Evolutionary conservation across 2,797 vertebrate genomes (phyloP).

Genomic region (Chaetodon trifasciatus): DNA sequence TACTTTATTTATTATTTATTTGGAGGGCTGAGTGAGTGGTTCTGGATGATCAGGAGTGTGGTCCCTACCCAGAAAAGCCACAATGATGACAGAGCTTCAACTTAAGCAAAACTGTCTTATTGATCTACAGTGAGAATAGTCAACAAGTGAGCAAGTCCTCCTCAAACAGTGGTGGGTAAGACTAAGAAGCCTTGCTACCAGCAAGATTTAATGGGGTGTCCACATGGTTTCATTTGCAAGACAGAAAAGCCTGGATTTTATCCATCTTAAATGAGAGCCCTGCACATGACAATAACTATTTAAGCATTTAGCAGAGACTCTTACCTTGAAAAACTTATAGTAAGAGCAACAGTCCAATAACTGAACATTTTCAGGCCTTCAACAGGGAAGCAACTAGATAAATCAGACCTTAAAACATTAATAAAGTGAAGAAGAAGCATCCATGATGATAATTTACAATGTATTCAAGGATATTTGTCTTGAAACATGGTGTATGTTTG

Average conservation of each 20-base stretch:
- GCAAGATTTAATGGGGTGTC: slow-evolving; percentile 39
- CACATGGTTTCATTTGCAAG: slow-evolving; percentile 33
- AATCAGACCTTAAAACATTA: not conserved
- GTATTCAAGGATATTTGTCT: not conserved
- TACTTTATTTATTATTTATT: not conserved
- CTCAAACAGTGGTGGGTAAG: slow-evolving; percentile 7
- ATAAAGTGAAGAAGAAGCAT: not conserved
- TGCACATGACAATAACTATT: slow-evolving; percentile 9
- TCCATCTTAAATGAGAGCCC: slow-evolving; percentile 5
- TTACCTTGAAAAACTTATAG: not conserved
- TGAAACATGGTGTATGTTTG: not conserved
- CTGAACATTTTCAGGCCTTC: not conserved
- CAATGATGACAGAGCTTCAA: slow-evolving; percentile 42
- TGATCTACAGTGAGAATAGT: slow-evolving; percentile 42
- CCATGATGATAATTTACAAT: not conserved
- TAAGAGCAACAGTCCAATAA: not conserved
- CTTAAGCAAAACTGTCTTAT: slow-evolving; percentile 13
- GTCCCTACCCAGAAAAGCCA: slow-evolving; percentile 32
- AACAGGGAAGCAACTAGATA: not conserved
- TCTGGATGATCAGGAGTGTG: slow-evolving; percentile 41
- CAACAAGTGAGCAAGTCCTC: slow-evolving; percentile 26
- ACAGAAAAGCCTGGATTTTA: slow-evolving; percentile 12
- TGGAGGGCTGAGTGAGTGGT: slow-evolving; percentile 13
- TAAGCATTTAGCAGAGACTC: slow-evolving; percentile 8
- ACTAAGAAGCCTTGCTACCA: slow-evolving; percentile 29